These are phyloP conservation scores for Linyphia triangularis DNA, from an alignment of 2,888 invertebrate genomes.

Conservation along the genomic window DNA sequence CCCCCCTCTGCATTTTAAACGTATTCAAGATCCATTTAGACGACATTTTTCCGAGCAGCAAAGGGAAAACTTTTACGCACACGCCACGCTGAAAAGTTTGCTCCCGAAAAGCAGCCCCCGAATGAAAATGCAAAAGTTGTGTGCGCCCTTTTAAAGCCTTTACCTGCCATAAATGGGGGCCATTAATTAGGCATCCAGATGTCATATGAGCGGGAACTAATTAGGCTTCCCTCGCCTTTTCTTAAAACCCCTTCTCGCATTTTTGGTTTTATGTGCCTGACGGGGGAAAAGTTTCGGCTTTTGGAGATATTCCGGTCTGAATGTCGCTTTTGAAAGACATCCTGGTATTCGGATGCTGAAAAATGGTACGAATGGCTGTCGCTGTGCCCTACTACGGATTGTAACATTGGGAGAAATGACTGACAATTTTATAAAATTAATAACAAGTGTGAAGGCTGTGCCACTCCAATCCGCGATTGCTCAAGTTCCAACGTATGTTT, in stretches of 20 bases:
- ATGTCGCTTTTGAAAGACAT: neutral
- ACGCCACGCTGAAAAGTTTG: constrained; percentile 59
- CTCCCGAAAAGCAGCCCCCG: constrained; percentile 13
- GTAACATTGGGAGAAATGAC: no score
- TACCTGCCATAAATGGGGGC: constrained; percentile 70
- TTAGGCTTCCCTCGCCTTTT: constrained; percentile 53
- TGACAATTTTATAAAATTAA: no score
- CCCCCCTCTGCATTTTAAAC: constrained; percentile 46
- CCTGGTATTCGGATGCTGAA: constrained; percentile 2
- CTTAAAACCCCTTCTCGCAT: constrained; percentile 54
- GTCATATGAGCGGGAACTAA: constrained; percentile 66
- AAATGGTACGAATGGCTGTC: neutral
- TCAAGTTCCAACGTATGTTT: no score
- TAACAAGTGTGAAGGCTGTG: no score
- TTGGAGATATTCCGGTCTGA: constrained; percentile 34
- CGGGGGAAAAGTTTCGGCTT: constrained; percentile 44
- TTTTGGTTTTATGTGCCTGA: constrained; percentile 57
- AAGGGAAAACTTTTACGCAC: constrained; percentile 60
- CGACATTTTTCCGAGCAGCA: constrained; percentile 66
- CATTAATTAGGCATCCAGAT: constrained; percentile 74
- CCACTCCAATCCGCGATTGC: no score
- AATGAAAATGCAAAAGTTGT: constrained; percentile 49
- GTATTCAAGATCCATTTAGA: constrained; percentile 62
- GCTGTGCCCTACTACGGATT: no score
- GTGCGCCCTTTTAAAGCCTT: constrained; percentile 53